These are phyloP conservation scores for Prunella fulvescens DNA, from an alignment of 2,113 vertebrate genomes.

Conservation along the genomic window DNA sequence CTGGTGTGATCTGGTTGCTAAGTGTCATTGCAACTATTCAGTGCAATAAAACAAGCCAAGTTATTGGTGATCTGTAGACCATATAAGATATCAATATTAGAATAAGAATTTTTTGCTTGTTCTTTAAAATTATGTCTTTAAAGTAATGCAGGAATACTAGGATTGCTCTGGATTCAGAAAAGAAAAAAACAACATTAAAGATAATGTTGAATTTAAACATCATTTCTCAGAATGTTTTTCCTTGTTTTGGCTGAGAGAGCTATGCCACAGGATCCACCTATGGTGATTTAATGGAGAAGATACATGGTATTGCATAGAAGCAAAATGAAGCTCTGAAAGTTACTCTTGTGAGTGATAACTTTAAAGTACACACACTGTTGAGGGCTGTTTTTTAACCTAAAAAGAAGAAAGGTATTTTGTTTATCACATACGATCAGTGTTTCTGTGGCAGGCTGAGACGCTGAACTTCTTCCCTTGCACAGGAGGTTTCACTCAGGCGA, in stretches of 20 bases:
- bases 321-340: neutral
- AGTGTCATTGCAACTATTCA: neutral
- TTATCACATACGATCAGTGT: neutral
- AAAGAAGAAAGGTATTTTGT: neutral
- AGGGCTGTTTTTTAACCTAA: neutral
- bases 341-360: neutral
- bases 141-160: neutral
- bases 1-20: neutral
- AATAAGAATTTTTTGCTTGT: neutral
- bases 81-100: neutral
- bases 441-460: neutral
- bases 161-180: neutral
- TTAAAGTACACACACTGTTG: neutral
- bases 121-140: neutral
- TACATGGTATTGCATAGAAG: neutral
- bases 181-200: neutral
- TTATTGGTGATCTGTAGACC: neutral
- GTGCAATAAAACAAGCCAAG: neutral
- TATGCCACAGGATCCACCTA: neutral
- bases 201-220: neutral
- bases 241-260: neutral
- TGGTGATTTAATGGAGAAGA: neutral
- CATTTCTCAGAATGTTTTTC: neutral
- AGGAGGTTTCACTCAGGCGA: neutral
- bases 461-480: neutral